Evolutionary conservation across 2,113 vertebrate species (phyloP).

Genomic region (Prolemur simus): DNA sequence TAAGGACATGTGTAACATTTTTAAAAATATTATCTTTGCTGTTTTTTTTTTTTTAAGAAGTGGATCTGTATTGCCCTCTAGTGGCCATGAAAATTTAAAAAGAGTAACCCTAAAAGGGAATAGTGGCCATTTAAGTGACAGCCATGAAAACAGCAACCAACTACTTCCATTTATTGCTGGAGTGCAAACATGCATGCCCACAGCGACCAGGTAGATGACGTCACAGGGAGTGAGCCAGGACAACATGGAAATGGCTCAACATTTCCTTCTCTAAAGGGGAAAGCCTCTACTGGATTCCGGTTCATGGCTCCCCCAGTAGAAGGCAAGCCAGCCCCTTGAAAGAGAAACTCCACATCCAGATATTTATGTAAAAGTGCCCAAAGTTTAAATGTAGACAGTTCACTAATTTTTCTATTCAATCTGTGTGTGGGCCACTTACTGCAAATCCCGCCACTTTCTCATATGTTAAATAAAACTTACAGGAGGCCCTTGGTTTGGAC

Average conservation of each 20-base stretch:
- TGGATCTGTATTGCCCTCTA: constrained; percentile 15
- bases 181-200: neutral
- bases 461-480: neutral
- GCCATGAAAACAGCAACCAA: neutral
- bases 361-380: neutral
- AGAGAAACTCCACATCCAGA: neutral
- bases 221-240: neutral
- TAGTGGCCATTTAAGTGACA: neutral
- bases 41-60: neutral
- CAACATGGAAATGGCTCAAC: neutral
- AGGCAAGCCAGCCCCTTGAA: neutral
- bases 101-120: neutral
- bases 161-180: neutral
- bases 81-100: neutral
- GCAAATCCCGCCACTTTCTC: neutral
- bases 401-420: neutral
- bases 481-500: neutral
- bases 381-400: neutral
- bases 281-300: neutral
- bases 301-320: neutral
- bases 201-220: neutral
- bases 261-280: neutral
- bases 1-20: neutral
- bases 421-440: neutral
- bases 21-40: neutral